phyloP scores from a whole-genome alignment of 2,113 vertebrate species.

The Gnathonemus longibarbis region DNA sequence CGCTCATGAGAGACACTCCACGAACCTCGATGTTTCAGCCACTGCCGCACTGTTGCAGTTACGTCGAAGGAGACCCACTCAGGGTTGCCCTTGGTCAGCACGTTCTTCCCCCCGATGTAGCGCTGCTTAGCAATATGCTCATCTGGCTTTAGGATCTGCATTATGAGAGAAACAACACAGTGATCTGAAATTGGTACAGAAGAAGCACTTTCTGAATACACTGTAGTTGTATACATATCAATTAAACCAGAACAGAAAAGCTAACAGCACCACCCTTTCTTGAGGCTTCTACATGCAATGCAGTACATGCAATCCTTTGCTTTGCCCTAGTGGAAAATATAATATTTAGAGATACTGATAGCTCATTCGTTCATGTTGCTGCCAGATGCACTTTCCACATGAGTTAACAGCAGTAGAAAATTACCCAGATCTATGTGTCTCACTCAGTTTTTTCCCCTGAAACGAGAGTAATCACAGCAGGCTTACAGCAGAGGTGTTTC shows the following conservation, averaged over 20 bases:
- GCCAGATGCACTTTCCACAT: not conserved
- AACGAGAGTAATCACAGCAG: not conserved
- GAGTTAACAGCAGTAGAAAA: not conserved
- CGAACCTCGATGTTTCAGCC: conserved; percentile 80
- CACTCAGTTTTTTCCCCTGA: not conserved
- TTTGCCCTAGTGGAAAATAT: not conserved
- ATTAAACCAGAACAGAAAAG: not conserved
- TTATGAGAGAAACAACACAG: not conserved
- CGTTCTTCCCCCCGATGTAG: conserved; percentile 78
- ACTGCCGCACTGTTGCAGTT: conserved; percentile 82
- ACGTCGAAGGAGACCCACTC: conserved; percentile 90
- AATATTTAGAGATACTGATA: not conserved
- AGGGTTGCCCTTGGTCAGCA: conserved; percentile 70
- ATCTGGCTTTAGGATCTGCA: conserved; percentile 74
- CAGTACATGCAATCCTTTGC: not conserved
- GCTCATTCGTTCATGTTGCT: not conserved
- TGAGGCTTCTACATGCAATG: not conserved
- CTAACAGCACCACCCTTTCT: not conserved
- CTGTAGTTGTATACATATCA: not conserved
- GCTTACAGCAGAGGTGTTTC: not conserved
- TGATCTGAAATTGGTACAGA: not conserved
- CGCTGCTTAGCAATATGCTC: conserved; percentile 85
- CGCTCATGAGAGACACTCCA: not conserved
- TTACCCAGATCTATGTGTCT: not conserved
- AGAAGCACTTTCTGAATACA: not conserved